Base-by-base conservation (phyloP, 2,113 vertebrate genomes). In the Dryoscopus gambensis region DNA sequence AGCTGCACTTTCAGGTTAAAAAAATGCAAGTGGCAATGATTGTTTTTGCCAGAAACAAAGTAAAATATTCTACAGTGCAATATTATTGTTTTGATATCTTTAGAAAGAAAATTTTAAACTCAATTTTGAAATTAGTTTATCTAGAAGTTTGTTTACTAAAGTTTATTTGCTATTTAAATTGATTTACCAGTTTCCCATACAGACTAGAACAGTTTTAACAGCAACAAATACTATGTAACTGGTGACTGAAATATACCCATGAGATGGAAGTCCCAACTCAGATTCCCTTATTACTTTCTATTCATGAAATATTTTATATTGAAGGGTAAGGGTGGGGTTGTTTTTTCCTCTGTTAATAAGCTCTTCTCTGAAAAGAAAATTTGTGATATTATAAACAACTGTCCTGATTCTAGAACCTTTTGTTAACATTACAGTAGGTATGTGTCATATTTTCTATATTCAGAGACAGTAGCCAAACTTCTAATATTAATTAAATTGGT, bases 401-500 rank as follows among this genome's bases (percentile, higher is more conserved):
- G 8, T 31, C n/a, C 9, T 90, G 17, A 64, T 73, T 70, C 65
- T 92, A 52, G 49, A 44, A 65, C 39, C 53, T 79, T 86, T 75
- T 83, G 44, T 84, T 80, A 47, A 39, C 74, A 50, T 50, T 83
- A 57, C n/a, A 73, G 30, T 75, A 59, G 7, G 4, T 23, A 49
- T 33, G 55, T 55, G n/a, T 3, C 16, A 15, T 77, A 90, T 67
- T 83, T 91, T 93, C 65, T 65, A 10, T 35, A 88, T 83, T 44
- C 39, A 49, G 73, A 84, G 63, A 77, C 55, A 24, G 37, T 65
- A 91, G 18, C 49, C 11, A 80, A 46, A 90, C 70, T 87, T 85
- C 50, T 86, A 42, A 25, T 83, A 69, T 40, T 90, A 94, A 95
- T 95, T 90, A 84, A 92, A 93, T 74, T 50, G 12, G 42, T 70